Evolutionary conservation across 2,113 vertebrate genomes (phyloP), one percentile per base, ranked within the genome.

Genomic region (Leptodactylus fuscus): DNA sequence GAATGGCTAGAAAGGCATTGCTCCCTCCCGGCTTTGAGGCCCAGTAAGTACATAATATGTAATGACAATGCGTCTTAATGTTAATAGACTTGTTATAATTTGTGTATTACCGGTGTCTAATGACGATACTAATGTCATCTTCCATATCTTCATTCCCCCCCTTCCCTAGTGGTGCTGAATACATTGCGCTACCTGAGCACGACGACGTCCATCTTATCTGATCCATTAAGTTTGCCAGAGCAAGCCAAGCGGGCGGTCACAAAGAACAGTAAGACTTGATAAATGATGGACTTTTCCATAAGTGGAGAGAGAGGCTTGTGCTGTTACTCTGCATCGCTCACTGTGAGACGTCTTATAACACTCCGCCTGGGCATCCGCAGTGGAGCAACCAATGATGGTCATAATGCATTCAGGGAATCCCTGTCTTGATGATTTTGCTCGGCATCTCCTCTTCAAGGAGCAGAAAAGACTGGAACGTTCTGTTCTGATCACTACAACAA

Each of bases 1-100:
- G 94, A 95, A 34, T 99, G 98, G 98, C 89, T 99, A 53, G 96
- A 98, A 82, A 93, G 93, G 58, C 96, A 96, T 88, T 99, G 98
- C 89, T 93, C 97, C 20, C 95, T 99, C 67, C 97, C 95, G 1
- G 81, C 93, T 36, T 95, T 99, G 87, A 94, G 98, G 90, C 97
- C 98, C 27, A 98, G 98, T 99, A 92, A 96, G 98, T 96, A 88
- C 24, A 8, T n/a, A n/a, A n/a, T n/a, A 48, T 48, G 46, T 44
- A 44, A 44, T 44, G 9, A 44, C 9, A 44, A 4, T 44, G 41
- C 9, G 41, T 44, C 41, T 44, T 44, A 44, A 44, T 5, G 41
- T 44, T 44, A 5, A 4, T 44, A 44, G 41, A 5, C 41, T 44
- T 5, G 41, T n/a, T n/a, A n/a, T n/a, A n/a, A n/a, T n/a, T n/a